Evolutionary conservation across 1,140 invertebrate species (phyloP), one percentile per base, ranked within the genome.

Genomic region (Lasioglossum albipes): DNA sequence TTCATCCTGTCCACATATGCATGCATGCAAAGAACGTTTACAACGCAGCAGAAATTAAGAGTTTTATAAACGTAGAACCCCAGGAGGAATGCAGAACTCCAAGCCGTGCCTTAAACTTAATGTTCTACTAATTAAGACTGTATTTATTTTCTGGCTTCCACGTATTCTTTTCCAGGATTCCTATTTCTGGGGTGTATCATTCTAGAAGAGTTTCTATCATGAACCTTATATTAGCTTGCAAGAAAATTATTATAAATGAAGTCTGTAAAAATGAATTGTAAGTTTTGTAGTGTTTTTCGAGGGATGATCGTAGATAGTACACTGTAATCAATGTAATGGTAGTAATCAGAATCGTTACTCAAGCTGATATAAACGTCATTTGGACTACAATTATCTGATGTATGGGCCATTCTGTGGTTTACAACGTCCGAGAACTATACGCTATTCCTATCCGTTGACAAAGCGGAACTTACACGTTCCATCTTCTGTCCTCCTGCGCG

Each of bases 381-480:
- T 59, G 52, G 49, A 66, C 62, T 66, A 74, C 77, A 80, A 80
- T 80, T 80, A 75, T 69, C 54, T 64, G 79, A 75, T 69, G 79
- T 61, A 75, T 52, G 65, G 65, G 41, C 73, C 79, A 75, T 69
- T 68, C 57, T 67, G 79, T 27, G 79, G 79, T 75, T 54, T 69
- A 69, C 57, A 80, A 69, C 73, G 42, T 75, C 79, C 79, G 64
- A 75, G 54, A 61, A 75, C 72, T 69, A 66, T n/a, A 52, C 66
- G 45, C 22, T 69, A 61, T 69, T 27, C 57, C 79, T 75, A 62
- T 62, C 72, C 64, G 42, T 69, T 75, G 79, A 80, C 79, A 80
- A 80, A 75, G 73, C 72, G 65, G 65, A 75, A 80, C 79, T 79
- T 79, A 74, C 77, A 69, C 64, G 65, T 68, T 75, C 66, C 73